Percentiles rank a stretch among this genome's conserved stretches.
Evolutionary conservation across 2,888 invertebrate species (phyloP).

Genomic region (Cyaniris semiargus): DNA sequence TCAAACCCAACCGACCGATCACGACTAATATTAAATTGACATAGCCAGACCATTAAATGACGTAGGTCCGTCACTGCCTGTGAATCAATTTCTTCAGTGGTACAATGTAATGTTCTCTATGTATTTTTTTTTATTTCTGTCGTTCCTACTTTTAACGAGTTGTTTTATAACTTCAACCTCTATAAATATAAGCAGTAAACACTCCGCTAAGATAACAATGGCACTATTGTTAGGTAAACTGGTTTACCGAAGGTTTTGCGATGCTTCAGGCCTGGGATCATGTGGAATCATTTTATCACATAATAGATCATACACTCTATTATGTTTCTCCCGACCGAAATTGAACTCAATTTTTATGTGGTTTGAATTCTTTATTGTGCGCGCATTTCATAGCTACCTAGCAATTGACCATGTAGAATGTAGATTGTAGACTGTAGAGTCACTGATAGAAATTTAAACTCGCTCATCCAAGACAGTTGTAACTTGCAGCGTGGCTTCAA

Average conservation of each 20-base stretch:
- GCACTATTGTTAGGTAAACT: constrained; percentile 61
- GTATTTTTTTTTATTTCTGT: neutral
- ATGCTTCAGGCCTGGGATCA: constrained; percentile 36
- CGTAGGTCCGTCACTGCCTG: too few species aligned
- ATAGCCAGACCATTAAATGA: too few species aligned
- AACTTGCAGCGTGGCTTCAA: neutral
- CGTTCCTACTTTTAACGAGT: constrained; percentile 23
- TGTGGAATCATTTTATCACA: constrained; percentile 12
- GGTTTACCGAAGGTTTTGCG: constrained; percentile 55
- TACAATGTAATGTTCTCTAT: too few species aligned
- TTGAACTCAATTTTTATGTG: neutral
- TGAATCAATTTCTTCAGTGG: too few species aligned
- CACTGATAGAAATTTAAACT: neutral
- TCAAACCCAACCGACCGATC: too few species aligned
- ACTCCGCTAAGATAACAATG: constrained; percentile 50
- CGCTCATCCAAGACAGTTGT: neutral
- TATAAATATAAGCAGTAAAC: constrained; percentile 16
- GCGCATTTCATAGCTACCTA: neutral
- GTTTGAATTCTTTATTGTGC: neutral
- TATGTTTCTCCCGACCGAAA: neutral
- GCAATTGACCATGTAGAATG: neutral
- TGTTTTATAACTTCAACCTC: constrained; percentile 2
- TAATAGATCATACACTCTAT: constrained; percentile 2
- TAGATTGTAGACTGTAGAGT: too few species aligned
- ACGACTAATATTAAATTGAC: too few species aligned